Base-by-base conservation (phyloP, 2,888 invertebrate species). In the Smittia sp. region DNA sequence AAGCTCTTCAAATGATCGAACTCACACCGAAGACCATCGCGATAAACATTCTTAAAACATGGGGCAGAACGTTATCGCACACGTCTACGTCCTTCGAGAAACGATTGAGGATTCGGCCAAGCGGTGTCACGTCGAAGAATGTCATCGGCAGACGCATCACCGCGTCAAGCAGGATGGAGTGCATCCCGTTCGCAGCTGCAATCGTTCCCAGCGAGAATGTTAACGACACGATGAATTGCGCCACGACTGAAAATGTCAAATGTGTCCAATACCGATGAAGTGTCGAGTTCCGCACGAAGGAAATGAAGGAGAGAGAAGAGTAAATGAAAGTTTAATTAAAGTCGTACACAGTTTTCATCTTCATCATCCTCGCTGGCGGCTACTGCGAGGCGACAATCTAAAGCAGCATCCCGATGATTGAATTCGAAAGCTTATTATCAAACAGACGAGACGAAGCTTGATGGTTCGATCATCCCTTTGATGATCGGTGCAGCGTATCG, bases 61-160 rank as follows among this genome's bases (percentile, higher is more conserved):
- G 38, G 75, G 87, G 87, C 77, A 88, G 79, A 63, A 78, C 79
- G 77, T 83, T 84, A 80, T 89, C 88, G 79, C 86, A 79, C 73
- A 84, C 81, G 78, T 88, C 85, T 77, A 88, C 81, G 80, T 89
- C 88, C 79, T 85, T 85, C 75, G 87, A 84, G 80, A 88, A 88
- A 76, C 73, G 41, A 63, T 73, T 75, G 75, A 90, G 84, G 77
- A 90, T 86, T 76, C 90, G 84, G 79, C 90, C 90, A 75, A 86
- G 76, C 54, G 90, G 90, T 63, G 90, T 90, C 76, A 87, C 86
- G 80, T 90, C 90, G 84, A 88, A 90, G 85, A 90, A 90, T 78
- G 85, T 83, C 82, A 89, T 85, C 58, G 89, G 89, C 74, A 86
- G 83, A 78, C 85, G 84, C 77, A 90, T 79, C 75, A 89, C 83